phyloP scores from a whole-genome alignment of 2,797 vertebrate species.

The Sorex maritimensis region DNA sequence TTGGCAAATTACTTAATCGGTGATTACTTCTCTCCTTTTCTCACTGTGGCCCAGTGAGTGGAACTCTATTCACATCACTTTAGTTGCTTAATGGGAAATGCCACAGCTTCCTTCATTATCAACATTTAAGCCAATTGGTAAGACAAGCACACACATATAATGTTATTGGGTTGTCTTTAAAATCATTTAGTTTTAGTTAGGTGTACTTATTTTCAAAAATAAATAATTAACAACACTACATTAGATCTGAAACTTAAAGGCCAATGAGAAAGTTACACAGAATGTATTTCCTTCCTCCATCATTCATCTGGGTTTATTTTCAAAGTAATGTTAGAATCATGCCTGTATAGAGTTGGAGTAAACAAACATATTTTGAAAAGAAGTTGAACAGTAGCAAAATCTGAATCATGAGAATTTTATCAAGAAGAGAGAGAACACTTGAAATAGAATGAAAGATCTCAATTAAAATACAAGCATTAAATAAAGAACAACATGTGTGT shows the following conservation, averaged over 20 bases:
- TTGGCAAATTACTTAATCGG: not conserved
- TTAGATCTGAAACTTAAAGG: not conserved
- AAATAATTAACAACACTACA: not conserved
- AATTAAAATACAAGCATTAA: not conserved
- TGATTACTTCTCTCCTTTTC: not conserved
- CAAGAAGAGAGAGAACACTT: not conserved
- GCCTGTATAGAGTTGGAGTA: not conserved
- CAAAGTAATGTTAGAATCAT: not conserved
- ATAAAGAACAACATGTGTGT: not conserved
- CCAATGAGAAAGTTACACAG: not conserved
- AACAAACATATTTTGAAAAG: not conserved
- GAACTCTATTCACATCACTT: not conserved
- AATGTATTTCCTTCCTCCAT: not conserved
- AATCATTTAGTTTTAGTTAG: not conserved
- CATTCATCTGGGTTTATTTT: not conserved
- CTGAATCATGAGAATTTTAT: constrained; percentile 2
- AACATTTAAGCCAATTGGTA: not conserved
- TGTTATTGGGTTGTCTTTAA: not conserved
- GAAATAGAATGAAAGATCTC: not conserved
- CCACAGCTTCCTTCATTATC: not conserved
- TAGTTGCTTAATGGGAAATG: not conserved
- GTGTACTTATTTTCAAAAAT: constrained; percentile 31
- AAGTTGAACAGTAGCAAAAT: not conserved
- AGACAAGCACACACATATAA: not conserved
- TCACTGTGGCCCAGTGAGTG: not conserved